Percentiles rank a stretch among this genome's conserved stretches.
Evolutionary conservation across 2,888 invertebrate genomes (phyloP).

Genomic region (Plagiodera versicolora): DNA sequence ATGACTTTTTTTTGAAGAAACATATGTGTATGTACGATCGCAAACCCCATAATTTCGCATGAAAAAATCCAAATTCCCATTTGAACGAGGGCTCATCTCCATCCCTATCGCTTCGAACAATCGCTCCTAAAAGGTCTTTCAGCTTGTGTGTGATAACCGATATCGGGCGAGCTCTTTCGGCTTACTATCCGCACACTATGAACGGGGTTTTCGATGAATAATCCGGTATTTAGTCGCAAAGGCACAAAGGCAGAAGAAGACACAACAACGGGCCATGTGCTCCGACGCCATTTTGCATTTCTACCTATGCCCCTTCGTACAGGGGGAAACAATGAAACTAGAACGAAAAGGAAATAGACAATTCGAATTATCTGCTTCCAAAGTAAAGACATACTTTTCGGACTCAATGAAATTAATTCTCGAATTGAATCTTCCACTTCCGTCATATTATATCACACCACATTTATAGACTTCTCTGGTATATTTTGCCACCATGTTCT

Average conservation of each 20-base stretch:
- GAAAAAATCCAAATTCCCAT: neutral
- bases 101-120: slow-evolving; percentile 27
- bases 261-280: slow-evolving; percentile 40
- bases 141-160: slow-evolving; percentile 28
- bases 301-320: slow-evolving; percentile 19
- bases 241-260: slow-evolving; percentile 51
- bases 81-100: neutral
- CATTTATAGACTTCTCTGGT: too few relatives aligned
- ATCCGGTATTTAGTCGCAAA: slow-evolving; percentile 53
- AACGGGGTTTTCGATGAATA: slow-evolving; percentile 43
- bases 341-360: neutral
- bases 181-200: slow-evolving; percentile 34
- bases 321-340: slow-evolving; percentile 22
- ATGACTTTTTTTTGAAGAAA: too few relatives aligned
- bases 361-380: neutral
- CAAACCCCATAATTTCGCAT: neutral
- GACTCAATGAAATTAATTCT: too few relatives aligned
- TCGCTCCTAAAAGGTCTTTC: slow-evolving; percentile 30
- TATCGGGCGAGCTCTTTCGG: slow-evolving; percentile 22
- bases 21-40: neutral
- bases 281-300: slow-evolving; percentile 36
- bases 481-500: too few relatives aligned
- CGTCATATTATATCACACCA: too few relatives aligned
- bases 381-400: neutral
- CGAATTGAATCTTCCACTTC: too few relatives aligned